A percentile compares a stretch with the other conserved stretches of the same genome.
Conservation (phyloP, 2,113 vertebrate genomes). For the Plotosus lineatus region DNA sequence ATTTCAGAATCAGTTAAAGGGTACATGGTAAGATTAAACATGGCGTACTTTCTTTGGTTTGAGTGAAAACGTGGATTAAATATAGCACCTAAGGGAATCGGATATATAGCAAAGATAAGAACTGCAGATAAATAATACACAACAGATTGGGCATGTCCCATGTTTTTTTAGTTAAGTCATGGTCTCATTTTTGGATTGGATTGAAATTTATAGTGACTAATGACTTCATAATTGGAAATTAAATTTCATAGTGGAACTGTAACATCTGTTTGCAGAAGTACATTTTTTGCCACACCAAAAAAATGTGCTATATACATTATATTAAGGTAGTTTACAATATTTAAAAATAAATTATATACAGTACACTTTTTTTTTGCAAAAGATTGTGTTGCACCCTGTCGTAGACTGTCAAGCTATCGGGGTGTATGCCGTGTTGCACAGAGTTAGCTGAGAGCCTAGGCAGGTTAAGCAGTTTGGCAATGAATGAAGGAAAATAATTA, state of each 20-base stretch:
- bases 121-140: neutral
- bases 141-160: neutral
- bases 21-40: neutral
- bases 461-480: no score
- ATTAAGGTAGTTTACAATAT: neutral
- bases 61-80: neutral
- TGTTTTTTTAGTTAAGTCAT: slow-evolving; percentile 14
- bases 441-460: no score
- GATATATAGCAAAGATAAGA: neutral
- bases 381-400: no score
- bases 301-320: neutral
- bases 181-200: slow-evolving; percentile 24
- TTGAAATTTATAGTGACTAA: slow-evolving; percentile 14
- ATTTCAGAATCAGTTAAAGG: neutral
- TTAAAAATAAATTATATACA: neutral
- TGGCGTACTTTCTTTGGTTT: neutral
- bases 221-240: slow-evolving; percentile 6
- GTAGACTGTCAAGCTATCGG: no score
- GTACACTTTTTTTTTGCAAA: neutral
- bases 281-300: neutral
- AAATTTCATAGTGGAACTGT: neutral
- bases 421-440: no score
- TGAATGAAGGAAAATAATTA: no score
- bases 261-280: neutral
- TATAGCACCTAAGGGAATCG: neutral